Evolutionary conservation across 2,113 vertebrate species (phyloP).

Genomic region (Phaethon lepturus): DNA sequence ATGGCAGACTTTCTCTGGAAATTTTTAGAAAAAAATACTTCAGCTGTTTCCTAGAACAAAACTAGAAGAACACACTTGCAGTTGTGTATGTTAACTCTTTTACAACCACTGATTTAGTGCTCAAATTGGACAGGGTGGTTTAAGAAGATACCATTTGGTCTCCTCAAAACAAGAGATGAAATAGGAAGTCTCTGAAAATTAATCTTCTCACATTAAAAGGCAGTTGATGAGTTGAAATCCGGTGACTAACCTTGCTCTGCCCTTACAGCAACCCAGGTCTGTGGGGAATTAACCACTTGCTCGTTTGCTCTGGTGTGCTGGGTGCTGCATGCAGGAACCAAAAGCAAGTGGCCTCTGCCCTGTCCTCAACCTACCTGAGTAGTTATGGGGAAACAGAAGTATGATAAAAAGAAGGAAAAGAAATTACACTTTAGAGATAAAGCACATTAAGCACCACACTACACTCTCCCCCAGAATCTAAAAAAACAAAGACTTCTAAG

Average conservation of each 20-base stretch:
- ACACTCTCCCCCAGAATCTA: background rate
- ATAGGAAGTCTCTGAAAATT: background rate
- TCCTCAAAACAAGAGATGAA: background rate
- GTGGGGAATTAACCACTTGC: rapidly evolving
- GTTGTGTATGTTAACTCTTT: background rate
- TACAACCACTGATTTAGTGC: background rate
- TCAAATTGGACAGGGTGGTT: background rate
- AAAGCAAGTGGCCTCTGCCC: background rate
- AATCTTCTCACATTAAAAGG: background rate
- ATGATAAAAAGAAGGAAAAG: background rate
- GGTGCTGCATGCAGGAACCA: rapidly evolving
- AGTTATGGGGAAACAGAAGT: background rate
- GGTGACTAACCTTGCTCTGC: background rate
- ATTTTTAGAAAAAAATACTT: background rate
- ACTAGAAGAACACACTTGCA: background rate
- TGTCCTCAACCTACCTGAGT: background rate
- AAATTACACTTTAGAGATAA: background rate
- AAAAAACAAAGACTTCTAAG: background rate
- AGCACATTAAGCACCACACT: background rate
- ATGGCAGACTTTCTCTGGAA: background rate
- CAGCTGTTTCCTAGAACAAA: background rate
- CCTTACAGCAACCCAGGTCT: background rate
- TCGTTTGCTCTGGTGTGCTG: rapidly evolving
- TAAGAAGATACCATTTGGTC: background rate
- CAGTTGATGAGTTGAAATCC: background rate